Evolutionary conservation across 2,888 invertebrate species (phyloP), one percentile per base, ranked within the genome.

Genomic region (Apamea monoglypha): DNA sequence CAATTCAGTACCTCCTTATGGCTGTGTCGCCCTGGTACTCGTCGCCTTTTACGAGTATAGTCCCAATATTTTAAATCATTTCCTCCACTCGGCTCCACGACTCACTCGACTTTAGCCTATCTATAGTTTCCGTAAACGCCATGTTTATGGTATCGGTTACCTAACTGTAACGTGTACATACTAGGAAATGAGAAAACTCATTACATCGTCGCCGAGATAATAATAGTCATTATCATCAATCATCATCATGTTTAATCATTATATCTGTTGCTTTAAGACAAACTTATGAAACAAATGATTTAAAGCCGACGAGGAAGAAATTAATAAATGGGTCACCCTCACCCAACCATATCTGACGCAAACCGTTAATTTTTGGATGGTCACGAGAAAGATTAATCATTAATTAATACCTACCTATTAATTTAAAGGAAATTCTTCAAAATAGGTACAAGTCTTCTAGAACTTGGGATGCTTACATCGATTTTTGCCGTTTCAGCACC

Each of bases 101-200:
- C 16, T 47, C 47, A n/a, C 16, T 40, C 40, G 18, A 4, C n/a
- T 53, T 6, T 12, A 12, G 21, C 6, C 21, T 21, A 12, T 36
- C 36, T 36, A 12, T 47, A n/a, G 72, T 85, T 82, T 80, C 68
- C 78, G 69, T 74, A 66, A 80, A 71, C 56, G 32, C 14, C 32
- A 71, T 66, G 74, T 76, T 69, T 63, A 74, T 69, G n/a, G 59
- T 80, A 75, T 80, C 44, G 69, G 40, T 78, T 84, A 87, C 76
- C 25, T 77, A 82, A 66, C 56, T 69, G 70, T 84, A 84, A 73
- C 76, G 63, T 77, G 59, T 74, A n/a, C n/a, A n/a, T n/a, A 75
- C 66, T n/a, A 84, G 81, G 82, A 79, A 87, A 81, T 76, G 70
- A 76, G 73, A 68, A 76, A 81, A 78, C 75, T 74, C 25, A 84